Base-by-base conservation (phyloP, 2,888 invertebrate genomes). In the Hypolimnas misippus region DNA sequence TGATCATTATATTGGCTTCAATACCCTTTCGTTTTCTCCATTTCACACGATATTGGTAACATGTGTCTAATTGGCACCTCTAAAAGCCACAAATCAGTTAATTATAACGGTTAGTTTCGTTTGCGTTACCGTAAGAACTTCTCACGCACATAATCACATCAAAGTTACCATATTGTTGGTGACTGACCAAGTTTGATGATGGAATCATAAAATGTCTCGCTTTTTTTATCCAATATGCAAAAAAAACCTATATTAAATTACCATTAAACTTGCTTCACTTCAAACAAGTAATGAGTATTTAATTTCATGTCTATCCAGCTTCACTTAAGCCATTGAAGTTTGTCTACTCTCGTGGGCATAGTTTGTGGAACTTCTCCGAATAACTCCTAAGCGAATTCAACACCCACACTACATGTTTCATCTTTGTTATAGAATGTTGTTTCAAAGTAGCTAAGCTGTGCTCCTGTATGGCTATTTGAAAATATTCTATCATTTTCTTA, bases 371-470 rank as follows among this genome's bases (percentile, higher is more conserved):
- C 53, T 59, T 59, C 53, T 35, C 21, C 35, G 2, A 53, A 53
- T 46, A 46, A 10, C 44, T 59, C 33, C 44, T 16, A 52, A 53
- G 58, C 58, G 44, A 53, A 59, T 44, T 59, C 44, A 53, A 59
- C 53, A 53, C 59, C 59, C 52, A 52, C 14, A 12, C 52, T 59
- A 16, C 29, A 51, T 46, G 44, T 46, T 21, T 46, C 44, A 21
- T 21, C 44, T 21, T 21, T 46, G 44, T 42, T 42, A 42, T 21
- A 46, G 21, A 21, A 46, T 46, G 21, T 38, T n/a, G 3, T 46
- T 21, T 21, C 25, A 44, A 21, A 46, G 21, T 46, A 21, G 17
- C 21, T n/a, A 46, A 46, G 12, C 44, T 38, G 12, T n/a, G n/a
- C 4, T n/a, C 12, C 25, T 5, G 5, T 25, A 25, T 5, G 2